Evolutionary conservation across 2,888 invertebrate species (phyloP), one percentile per base, ranked within the genome.

Genomic region (Noctua janthina): DNA sequence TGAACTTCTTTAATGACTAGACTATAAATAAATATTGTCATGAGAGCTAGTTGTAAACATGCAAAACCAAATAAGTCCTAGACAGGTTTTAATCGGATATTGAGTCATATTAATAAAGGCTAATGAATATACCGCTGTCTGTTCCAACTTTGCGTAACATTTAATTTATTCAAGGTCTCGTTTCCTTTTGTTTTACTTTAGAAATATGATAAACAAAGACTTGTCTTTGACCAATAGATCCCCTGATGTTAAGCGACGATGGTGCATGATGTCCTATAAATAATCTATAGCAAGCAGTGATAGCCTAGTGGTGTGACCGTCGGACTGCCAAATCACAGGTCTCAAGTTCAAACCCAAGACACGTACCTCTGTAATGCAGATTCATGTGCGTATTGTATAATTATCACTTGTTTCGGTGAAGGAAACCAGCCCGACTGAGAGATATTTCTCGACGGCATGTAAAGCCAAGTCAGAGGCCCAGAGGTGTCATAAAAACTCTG

Each of bases 1-100:
- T 70, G 15, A 54, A 69, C 29, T 69, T 74, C 7, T 46, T 49
- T 35, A 64, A 35, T 43, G 15, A n/a, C 23, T 13, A 43, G 11
- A 11, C 15, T 5, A n/a, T 29, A 8, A 59, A 29, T 23, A 59
- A 77, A 68, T 64, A 23, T 54, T 67, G 7, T 51, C 59, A 62
- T 56, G 23, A 35, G 46, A 83, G 11, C 39, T 72, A 51, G 29
- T n/a, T 70, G 6, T 66, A 59, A 29, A 56, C 13, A 76, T 68
- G 23, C 62, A 66, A 56, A 51, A 77, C 51, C 54, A 49, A 78
- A 68, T 80, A 62, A 39, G 11, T 64, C 23, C 39, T 35, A 51
- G 49, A 72, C 78, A 20, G 54, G 79, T 72, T 82, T 78, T 20
- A 54, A 83, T 62, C 73, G 72, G 82, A 83, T 73, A 83, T 82